Conservation (phyloP, 2,888 invertebrate genomes). For the Strigamia transsilvanica region DNA sequence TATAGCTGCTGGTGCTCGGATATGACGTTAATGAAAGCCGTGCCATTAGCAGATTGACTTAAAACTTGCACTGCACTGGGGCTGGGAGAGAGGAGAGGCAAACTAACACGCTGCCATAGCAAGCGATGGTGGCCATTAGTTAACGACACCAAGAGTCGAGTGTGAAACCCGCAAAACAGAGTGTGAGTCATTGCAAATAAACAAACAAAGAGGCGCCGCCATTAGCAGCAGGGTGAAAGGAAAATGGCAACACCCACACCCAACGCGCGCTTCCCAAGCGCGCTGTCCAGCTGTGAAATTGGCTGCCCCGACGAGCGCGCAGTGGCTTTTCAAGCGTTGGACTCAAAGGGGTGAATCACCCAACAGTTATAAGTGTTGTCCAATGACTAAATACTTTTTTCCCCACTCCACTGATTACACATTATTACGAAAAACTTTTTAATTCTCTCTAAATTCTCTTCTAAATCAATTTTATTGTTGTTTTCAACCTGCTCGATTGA, state of each 20-base stretch:
- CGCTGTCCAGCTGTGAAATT: slow-evolving; percentile 37
- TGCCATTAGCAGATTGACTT: slow-evolving; percentile 7
- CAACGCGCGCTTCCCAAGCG: neutral
- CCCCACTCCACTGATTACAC: neutral
- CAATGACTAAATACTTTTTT: neutral
- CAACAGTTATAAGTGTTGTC: slow-evolving; percentile 16
- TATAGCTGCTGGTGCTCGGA: neutral
- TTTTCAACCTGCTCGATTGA: no score
- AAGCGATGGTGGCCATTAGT: neutral
- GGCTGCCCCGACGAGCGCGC: neutral
- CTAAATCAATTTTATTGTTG: no score
- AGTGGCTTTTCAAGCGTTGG: slow-evolving; percentile 10
- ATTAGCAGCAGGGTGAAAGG: neutral
- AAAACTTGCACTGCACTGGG: neutral
- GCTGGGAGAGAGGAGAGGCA: no score
- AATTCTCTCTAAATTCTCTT: no score
- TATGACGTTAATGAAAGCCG: slow-evolving; percentile 14
- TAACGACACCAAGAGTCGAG: neutral
- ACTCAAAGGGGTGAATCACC: slow-evolving; percentile 33
- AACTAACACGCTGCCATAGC: neutral
- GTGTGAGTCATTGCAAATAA: slow-evolving; percentile 32
- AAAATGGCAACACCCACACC: slow-evolving; percentile 13
- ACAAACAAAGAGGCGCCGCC: slow-evolving; percentile 26
- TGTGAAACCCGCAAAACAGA: neutral
- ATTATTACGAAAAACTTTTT: neutral